phyloP scores from a whole-genome alignment of 2,113 vertebrate genomes.

The Rutilus rutilus region DNA sequence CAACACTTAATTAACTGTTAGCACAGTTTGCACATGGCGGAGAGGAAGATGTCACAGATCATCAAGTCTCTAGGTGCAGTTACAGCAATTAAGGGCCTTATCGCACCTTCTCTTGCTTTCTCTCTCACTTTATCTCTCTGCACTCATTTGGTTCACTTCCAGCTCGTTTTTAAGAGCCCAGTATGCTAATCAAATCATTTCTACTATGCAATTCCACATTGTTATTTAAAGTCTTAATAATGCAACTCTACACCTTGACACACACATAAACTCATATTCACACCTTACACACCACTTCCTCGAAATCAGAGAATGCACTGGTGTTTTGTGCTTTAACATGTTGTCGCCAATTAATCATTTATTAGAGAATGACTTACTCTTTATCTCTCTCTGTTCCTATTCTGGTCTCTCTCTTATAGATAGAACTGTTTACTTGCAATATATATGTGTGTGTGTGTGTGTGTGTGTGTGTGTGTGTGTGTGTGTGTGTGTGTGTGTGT shows the following conservation, averaged over 20 bases:
- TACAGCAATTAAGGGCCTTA: slow-evolving; percentile 96
- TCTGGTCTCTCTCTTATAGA: slow-evolving; percentile 15
- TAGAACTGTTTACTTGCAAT: too few relatives aligned
- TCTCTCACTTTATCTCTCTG: slow-evolving; percentile 67
- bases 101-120: slow-evolving; percentile 83
- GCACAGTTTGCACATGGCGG: slow-evolving; percentile 91
- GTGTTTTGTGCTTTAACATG: slow-evolving; percentile 61
- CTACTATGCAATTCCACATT: slow-evolving; percentile 87
- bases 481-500: too few relatives aligned
- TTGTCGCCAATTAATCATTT: slow-evolving; percentile 81
- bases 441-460: too few relatives aligned
- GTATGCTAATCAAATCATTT: slow-evolving; percentile 98
- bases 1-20: slow-evolving; percentile 99
- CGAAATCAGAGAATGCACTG: neutral
- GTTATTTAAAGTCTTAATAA: slow-evolving; percentile 93
- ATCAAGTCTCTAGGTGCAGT: slow-evolving; percentile 96
- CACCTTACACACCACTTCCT: slow-evolving; percentile 40
- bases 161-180: slow-evolving; percentile 90
- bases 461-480: too few relatives aligned
- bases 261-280: neutral
- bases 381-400: neutral
- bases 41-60: slow-evolving; percentile 97
- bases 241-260: slow-evolving; percentile 69
- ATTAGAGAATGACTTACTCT: slow-evolving; percentile 71
- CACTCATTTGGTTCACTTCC: slow-evolving; percentile 93